Conservation (phyloP, 2,888 invertebrate species). For the Pammene aurita region DNA sequence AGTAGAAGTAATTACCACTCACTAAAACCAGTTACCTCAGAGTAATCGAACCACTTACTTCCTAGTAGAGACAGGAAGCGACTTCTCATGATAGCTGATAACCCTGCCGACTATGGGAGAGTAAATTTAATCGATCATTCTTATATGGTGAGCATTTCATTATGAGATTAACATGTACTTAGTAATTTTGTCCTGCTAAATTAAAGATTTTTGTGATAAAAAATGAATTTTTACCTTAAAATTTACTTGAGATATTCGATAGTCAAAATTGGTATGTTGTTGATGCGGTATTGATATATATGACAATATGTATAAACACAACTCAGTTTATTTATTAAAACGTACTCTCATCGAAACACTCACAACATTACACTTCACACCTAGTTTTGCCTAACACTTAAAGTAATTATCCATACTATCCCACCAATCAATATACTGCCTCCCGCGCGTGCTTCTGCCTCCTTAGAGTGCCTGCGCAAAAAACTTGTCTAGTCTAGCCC, state of each 20-base stretch:
- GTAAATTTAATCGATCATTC: constrained; percentile 29
- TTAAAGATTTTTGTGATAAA: constrained; percentile 23
- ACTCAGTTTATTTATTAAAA: no score
- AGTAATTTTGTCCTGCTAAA: background rate
- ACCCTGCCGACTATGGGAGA: background rate
- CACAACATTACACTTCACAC: no score
- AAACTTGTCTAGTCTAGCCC: no score
- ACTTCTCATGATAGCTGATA: constrained; percentile 17
- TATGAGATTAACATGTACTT: constrained; percentile 12
- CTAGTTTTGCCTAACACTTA: no score
- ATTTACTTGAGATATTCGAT: background rate
- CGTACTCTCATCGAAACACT: no score
- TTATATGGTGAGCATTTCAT: constrained; percentile 27
- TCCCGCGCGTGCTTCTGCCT: no score
- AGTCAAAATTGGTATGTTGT: background rate
- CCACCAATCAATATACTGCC: no score
- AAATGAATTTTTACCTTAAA: background rate
- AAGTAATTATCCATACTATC: no score
- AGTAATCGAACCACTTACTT: constrained; percentile 20
- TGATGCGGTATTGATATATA: no score
- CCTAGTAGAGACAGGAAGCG: constrained; percentile 31
- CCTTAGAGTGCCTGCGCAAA: no score
- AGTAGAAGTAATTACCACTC: constrained; percentile 13
- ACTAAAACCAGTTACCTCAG: constrained; percentile 30
- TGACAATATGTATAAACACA: no score